These are phyloP conservation scores for Sisyra terminalis DNA, from an alignment of 2,888 invertebrate species.

Conservation along the genomic window DNA sequence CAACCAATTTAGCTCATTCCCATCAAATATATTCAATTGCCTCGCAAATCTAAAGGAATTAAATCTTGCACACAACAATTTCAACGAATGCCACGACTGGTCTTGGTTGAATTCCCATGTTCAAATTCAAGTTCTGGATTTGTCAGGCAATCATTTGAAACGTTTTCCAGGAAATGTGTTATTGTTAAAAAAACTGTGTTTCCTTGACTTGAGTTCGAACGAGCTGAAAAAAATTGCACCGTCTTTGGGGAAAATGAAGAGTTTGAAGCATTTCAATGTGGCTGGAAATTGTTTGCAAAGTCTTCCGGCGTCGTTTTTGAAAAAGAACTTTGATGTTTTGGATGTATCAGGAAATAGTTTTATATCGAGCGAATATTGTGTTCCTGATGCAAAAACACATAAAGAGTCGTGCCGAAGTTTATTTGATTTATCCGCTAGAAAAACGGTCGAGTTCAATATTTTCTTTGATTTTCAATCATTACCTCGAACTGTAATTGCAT, in stretches of 20 bases:
- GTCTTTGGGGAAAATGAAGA: constrained; percentile 41
- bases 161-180: constrained; percentile 43
- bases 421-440: constrained; percentile 35
- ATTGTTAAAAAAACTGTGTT: constrained; percentile 41
- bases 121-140: constrained; percentile 40
- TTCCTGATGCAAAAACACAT: constrained; percentile 14
- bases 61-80: constrained; percentile 42
- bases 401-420: constrained; percentile 31
- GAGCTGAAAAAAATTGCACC: constrained; percentile 39
- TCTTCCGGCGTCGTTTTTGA: constrained; percentile 43
- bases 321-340: constrained; percentile 33
- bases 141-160: constrained; percentile 41
- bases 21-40: constrained; percentile 43
- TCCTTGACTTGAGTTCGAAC: constrained; percentile 48
- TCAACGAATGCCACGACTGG: constrained; percentile 46
- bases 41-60: constrained; percentile 44
- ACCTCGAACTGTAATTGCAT: constrained; percentile 39
- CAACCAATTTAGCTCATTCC: constrained; percentile 53
- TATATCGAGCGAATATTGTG: constrained; percentile 15
- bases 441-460: constrained; percentile 32
- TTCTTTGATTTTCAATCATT: constrained; percentile 37
- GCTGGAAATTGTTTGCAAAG: constrained; percentile 34
- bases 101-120: constrained; percentile 44
- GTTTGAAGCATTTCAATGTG: constrained; percentile 35
- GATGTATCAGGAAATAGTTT: constrained; percentile 42